Base-by-base conservation (phyloP, 2,113 vertebrate species). In the Tangachromis dhanisi region DNA sequence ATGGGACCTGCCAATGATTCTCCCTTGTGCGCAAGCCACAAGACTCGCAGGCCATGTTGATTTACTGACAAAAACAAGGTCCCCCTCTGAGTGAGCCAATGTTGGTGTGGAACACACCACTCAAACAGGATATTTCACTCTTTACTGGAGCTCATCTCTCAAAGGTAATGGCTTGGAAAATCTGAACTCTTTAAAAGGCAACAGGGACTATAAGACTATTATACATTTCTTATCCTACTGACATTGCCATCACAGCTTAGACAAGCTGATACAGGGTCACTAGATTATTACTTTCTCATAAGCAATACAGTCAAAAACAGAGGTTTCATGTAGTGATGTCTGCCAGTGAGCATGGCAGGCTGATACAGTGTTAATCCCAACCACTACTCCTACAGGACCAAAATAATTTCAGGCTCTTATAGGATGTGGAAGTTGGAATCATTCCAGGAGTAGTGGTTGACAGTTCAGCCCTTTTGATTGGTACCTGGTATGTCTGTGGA, bases 161-260 rank as follows among this genome's bases (percentile, higher is more conserved):
- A 96, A 86, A 94, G 93, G 93, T 96, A 96, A 96, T 96, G 92
- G 93, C 83, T 95, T 57, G 91, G 94, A 96, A 96, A 97, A 96
- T 95, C 94, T 92, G 90, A 91, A 94, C 90, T 95, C 95, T 96
- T 95, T 92, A 96, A 96, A 96, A 95, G 87, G 95, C 91, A 94
- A 95, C 83, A 53, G 94, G 92, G 88, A 91, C 91, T 89, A 92
- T 90, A 83, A 90, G 93, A 89, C 89, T 92, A 89, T 92, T 92
- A 87, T 89, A 92, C 91, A 93, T 94, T 88, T 88, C 80, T 90
- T 88, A 86, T 90, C 84, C 88, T 42, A 24, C 82, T 89, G 83
- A 91, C 91, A 83, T 53, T 83, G 57, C 87, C 83, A 35, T 92
- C 86, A 76, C 88, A 80, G 73, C 89, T 81, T 68, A 80, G 85